phyloP scores from a whole-genome alignment of 2,888 invertebrate species.

The Tinea pellionella region DNA sequence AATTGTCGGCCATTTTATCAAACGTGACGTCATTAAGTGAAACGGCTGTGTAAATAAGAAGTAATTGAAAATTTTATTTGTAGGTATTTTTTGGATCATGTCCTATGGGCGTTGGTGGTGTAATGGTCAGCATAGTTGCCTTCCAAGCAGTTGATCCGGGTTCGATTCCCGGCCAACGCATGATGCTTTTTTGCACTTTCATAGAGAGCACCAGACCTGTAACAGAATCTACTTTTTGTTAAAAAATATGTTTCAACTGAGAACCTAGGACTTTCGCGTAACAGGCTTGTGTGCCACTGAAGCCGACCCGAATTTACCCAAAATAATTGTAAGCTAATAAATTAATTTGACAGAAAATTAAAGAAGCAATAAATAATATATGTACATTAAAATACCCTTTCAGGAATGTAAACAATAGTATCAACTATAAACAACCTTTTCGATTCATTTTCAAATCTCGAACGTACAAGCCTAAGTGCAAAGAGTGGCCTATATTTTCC shows the following conservation, averaged over 20 bases:
- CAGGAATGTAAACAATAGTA: not conserved
- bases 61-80: too few species aligned
- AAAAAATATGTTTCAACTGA: too few species aligned
- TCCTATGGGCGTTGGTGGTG: conserved; percentile 47
- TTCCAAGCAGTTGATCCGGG: conserved; percentile 50
- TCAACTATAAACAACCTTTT: conserved; percentile 8
- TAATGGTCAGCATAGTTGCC: conserved; percentile 35
- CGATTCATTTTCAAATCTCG: conserved; percentile 10
- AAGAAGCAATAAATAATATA: not conserved
- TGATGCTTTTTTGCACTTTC: too few species aligned
- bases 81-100: too few species aligned
- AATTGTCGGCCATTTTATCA: too few species aligned
- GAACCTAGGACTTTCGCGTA: too few species aligned
- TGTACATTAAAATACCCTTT: not conserved
- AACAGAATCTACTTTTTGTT: too few species aligned
- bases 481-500: conserved; percentile 6
- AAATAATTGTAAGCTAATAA: not conserved
- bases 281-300: too few species aligned
- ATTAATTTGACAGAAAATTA: not conserved
- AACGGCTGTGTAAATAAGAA: too few species aligned
- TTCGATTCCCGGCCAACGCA: conserved; percentile 39
- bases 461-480: conserved; percentile 4
- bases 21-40: too few species aligned
- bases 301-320: too few species aligned
- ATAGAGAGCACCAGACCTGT: too few species aligned